A percentile compares a stretch with the other conserved stretches of the same genome.
Conservation (phyloP, 2,888 invertebrate genomes). For the Agonopterix arenella region DNA sequence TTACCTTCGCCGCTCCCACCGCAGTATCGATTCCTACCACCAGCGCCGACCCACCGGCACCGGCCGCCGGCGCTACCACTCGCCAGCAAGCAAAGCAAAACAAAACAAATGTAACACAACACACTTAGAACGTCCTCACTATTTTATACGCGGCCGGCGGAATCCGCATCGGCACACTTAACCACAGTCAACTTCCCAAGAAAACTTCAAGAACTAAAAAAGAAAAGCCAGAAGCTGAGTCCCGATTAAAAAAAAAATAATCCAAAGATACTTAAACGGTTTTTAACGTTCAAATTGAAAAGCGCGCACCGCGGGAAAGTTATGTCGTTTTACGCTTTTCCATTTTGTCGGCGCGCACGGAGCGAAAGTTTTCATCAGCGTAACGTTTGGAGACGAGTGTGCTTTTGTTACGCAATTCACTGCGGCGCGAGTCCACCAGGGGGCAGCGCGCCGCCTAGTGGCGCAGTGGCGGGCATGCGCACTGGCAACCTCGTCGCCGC, state of each 20-base stretch:
- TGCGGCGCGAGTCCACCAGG: constrained; percentile 69
- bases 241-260: constrained; percentile 17
- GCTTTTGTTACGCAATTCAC: constrained; percentile 74
- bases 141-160: constrained; percentile 45
- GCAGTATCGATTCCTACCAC: constrained; percentile 70
- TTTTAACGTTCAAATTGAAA: constrained; percentile 20
- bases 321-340: constrained; percentile 54
- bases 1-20: constrained; percentile 70
- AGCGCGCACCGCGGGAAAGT: constrained; percentile 62
- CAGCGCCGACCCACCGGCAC: constrained; percentile 54
- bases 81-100: constrained; percentile 58
- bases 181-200: constrained; percentile 43
- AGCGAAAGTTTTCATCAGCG: constrained; percentile 63
- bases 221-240: constrained; percentile 36
- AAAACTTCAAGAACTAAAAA: constrained; percentile 48
- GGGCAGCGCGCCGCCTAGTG: constrained; percentile 68
- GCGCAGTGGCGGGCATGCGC: constrained; percentile 76
- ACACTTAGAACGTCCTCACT: constrained; percentile 56
- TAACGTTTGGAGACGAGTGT: constrained; percentile 63
- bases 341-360: constrained; percentile 56
- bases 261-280: constrained; percentile 15
- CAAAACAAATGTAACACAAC: constrained; percentile 63
- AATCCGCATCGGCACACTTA: constrained; percentile 52
- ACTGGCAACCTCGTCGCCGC: constrained; percentile 17
- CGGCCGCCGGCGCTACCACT: constrained; percentile 44